Conservation (phyloP, 2,113 vertebrate genomes). For the Uria lomvia region DNA sequence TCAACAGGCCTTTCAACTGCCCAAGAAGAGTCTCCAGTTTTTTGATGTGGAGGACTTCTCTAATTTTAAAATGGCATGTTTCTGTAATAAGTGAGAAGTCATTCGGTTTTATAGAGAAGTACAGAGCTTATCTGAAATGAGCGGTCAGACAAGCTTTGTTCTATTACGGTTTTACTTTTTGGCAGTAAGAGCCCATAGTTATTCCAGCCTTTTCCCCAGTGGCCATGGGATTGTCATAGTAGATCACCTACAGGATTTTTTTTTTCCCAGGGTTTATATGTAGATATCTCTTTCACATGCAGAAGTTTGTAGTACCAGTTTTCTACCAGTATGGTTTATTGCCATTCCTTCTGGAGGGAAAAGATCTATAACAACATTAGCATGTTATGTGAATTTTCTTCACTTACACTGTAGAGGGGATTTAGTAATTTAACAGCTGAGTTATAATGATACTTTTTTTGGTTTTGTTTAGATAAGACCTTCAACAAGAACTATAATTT, state of each 20-base stretch:
- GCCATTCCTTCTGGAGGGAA: not conserved
- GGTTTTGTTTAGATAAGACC: not conserved
- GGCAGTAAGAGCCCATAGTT: not conserved
- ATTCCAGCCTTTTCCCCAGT: not conserved
- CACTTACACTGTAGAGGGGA: not conserved
- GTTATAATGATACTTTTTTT: not conserved
- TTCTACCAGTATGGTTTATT: not conserved
- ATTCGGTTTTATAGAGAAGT: not conserved
- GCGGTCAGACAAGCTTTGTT: not conserved
- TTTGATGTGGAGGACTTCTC: not conserved
- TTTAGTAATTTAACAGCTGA: not conserved
- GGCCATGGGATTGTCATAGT: not conserved
- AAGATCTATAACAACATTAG: not conserved
- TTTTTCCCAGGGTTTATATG: not conserved
- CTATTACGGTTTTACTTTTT: not conserved
- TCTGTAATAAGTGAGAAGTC: slow-evolving; percentile 3
- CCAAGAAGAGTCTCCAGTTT: not conserved
- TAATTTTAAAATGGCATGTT: not conserved
- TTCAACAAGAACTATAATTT: not conserved
- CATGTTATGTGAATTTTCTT: not conserved
- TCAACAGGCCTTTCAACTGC: slow-evolving; percentile 2
- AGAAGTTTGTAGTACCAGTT: not conserved
- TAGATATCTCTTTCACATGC: not conserved
- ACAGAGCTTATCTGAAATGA: not conserved
- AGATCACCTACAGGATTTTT: not conserved